Base-by-base conservation (phyloP, 2,888 invertebrate genomes). In the Lamellibrachia satsuma region DNA sequence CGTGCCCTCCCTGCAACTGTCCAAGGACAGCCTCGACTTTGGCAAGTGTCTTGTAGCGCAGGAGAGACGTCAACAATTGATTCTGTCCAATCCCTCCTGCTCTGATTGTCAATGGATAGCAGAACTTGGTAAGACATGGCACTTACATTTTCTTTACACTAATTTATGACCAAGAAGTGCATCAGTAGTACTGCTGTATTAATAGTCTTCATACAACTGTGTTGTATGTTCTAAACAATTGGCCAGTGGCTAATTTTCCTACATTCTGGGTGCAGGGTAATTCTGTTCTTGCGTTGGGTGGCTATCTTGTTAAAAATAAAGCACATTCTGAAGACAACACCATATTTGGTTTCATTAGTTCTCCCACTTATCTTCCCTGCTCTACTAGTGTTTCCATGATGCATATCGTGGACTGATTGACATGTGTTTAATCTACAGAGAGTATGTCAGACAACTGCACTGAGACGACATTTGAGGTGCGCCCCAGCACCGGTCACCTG, bases 21-120 rank as follows among this genome's bases (percentile, higher is more conserved):
- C 95, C 7, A 94, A 94, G 91, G 94, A 95, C 15, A 94, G 93
- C 7, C 93, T 96, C n/a, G 95, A 96, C 94, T 96, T 96, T 94
- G 96, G 96, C 15, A 95, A 95, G 1, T 96, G 96, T 94, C 94
- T 96, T 27, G 96, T 96, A 39, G 96, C 96, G 8, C 96, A 96
- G 94, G 93, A 94, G 15, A 92, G 96, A 11, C 95, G 95, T 60
- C 93, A 95, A 91, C 95, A 96, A 92, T 92, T 96, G 15, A 92
- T 94, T 91, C 75, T 94, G n/a, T 92, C 93, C 11, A 96, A 96
- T 93, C 93, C 93, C n/a, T 95, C 96, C 9, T 94, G 95, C 15
- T 96, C 96, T 15, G 95, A 95, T 93, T 95, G 95, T 92, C 94
- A 92, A 93, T 96, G 96, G 96, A 94, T 93, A n/a, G 94, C 95